A percentile compares a stretch with the other conserved stretches of the same genome.
phyloP scores from a whole-genome alignment of 2,797 vertebrate genomes.

The Acrossocheilus wenchowensis region DNA sequence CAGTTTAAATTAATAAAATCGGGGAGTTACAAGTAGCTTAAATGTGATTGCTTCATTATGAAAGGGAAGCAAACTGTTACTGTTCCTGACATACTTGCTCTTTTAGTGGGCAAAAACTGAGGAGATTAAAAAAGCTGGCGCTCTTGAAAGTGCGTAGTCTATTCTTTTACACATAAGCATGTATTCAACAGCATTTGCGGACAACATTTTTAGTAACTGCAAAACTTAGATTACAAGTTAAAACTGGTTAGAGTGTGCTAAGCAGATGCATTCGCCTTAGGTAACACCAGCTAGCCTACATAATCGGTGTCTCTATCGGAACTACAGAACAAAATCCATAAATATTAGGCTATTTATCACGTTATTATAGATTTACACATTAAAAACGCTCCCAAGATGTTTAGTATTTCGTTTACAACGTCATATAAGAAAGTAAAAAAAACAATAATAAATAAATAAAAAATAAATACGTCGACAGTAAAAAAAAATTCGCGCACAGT shows the following conservation, averaged over 20 bases:
- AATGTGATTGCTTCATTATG: not conserved
- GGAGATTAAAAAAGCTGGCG: not conserved
- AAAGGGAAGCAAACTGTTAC: not conserved
- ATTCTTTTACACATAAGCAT: not conserved
- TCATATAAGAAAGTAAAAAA: not conserved
- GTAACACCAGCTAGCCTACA: not conserved
- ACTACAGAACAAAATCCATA: not conserved
- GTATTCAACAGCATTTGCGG: not conserved
- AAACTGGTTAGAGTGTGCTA: not conserved
- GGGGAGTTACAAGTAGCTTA: not conserved
- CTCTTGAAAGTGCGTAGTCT: not conserved
- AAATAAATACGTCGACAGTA: not conserved
- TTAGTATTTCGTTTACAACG: not conserved
- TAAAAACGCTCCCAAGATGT: not conserved
- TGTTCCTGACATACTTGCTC: not conserved
- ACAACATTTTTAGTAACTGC: not conserved
- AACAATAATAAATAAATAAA: not conserved
- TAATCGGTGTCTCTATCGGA: not conserved
- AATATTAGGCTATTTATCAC: not conserved
- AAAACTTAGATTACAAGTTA: not conserved
- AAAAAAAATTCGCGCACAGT: not conserved
- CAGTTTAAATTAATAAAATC: not conserved
- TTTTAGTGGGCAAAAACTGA: not conserved
- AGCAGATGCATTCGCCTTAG: not conserved
- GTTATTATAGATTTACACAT: not conserved